These are phyloP conservation scores for Serilophus lunatus DNA, from an alignment of 2,113 vertebrate species.

Conservation along the genomic window DNA sequence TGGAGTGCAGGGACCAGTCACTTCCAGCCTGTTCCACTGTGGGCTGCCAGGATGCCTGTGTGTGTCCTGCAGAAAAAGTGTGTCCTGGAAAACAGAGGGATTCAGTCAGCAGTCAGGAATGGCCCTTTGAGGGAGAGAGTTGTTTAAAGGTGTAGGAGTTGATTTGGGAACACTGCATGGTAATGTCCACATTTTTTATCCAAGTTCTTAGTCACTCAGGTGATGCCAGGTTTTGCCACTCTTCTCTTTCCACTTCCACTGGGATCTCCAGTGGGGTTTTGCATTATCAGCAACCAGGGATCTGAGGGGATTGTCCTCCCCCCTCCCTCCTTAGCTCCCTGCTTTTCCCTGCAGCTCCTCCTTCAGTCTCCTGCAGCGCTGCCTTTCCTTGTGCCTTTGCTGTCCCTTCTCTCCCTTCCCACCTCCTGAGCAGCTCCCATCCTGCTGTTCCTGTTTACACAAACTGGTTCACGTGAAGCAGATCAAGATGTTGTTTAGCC, in stretches of 20 bases:
- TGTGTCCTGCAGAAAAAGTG: background rate
- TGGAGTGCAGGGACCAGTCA: background rate
- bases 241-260: background rate
- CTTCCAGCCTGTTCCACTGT: background rate
- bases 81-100: background rate
- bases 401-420: background rate
- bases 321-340: background rate
- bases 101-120: background rate
- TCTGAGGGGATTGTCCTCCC: background rate
- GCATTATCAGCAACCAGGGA: no score
- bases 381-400: background rate
- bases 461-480: slow-evolving; percentile 44
- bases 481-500: slow-evolving; percentile 25
- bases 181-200: background rate
- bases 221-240: background rate
- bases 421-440: background rate
- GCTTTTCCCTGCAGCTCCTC: background rate
- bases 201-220: background rate
- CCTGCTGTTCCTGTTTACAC: background rate
- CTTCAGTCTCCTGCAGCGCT: background rate
- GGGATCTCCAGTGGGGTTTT: background rate
- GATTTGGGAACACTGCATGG: background rate
- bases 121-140: background rate
- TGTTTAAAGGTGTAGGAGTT: background rate
- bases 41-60: background rate